phyloP scores from a whole-genome alignment of 1,140 invertebrate genomes.

The Yoshiicerus persimilis region DNA sequence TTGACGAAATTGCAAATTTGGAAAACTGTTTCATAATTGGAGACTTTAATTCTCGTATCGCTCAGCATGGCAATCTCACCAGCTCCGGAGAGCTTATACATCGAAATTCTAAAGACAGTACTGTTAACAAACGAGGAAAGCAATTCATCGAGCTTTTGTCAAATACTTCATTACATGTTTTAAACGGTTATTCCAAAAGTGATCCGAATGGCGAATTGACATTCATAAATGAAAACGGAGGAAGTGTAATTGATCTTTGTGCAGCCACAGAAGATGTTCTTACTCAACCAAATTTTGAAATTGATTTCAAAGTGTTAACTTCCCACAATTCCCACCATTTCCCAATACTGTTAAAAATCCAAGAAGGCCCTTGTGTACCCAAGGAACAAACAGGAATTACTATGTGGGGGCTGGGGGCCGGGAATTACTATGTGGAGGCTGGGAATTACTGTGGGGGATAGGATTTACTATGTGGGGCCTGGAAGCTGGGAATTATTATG shows the following conservation, averaged over 20 bases:
- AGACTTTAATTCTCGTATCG: background rate
- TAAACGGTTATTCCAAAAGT: background rate
- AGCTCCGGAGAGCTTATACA: background rate
- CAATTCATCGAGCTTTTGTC: background rate
- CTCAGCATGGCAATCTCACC: background rate
- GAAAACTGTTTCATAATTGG: background rate
- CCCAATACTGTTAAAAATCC: background rate
- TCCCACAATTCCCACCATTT: background rate
- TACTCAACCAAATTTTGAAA: background rate
- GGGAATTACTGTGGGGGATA: too few relatives aligned
- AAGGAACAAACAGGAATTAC: too few relatives aligned
- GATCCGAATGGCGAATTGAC: background rate
- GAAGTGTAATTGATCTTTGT: constrained; percentile 10
- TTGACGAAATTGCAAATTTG: background rate
- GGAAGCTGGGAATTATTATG: too few relatives aligned
- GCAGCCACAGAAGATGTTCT: background rate
- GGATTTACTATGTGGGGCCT: too few relatives aligned
- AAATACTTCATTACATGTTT: background rate
- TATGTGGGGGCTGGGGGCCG: too few relatives aligned
- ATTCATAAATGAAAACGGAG: background rate
- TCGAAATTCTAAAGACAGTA: background rate
- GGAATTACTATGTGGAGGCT: too few relatives aligned
- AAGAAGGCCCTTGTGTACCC: too few relatives aligned
- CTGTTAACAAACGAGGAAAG: background rate
- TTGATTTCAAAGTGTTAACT: background rate